Evolutionary conservation across 2,113 vertebrate genomes (phyloP).

Genomic region (Myotis davidii): DNA sequence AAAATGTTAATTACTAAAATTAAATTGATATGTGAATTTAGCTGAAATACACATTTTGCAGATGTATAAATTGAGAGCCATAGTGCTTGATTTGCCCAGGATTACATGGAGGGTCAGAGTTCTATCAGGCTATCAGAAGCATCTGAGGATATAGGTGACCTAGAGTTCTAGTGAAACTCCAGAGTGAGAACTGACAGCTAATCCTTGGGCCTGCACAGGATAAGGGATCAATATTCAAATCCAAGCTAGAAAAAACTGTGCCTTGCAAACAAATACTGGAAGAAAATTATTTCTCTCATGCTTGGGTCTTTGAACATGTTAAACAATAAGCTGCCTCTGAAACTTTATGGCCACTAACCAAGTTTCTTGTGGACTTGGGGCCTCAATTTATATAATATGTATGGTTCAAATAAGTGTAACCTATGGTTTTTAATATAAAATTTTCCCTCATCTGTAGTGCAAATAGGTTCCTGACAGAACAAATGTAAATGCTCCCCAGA

Average conservation of each 20-base stretch:
- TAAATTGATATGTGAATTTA: constrained; percentile 17
- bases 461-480: background rate
- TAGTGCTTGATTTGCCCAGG: background rate
- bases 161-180: background rate
- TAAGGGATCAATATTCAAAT: background rate
- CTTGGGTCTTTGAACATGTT: constrained; percentile 30
- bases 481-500: constrained; percentile 2
- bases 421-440: constrained; percentile 35
- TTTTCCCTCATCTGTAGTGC: background rate
- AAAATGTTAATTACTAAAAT: constrained; percentile 13
- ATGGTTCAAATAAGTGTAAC: background rate
- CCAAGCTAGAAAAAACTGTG: background rate
- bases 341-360: background rate
- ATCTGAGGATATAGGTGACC: background rate
- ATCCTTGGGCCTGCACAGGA: background rate
- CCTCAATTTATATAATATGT: background rate
- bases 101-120: background rate
- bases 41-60: background rate
- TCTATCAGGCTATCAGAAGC: background rate
- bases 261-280: background rate
- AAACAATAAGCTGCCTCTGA: background rate
- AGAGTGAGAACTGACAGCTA: background rate
- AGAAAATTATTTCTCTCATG: constrained; percentile 9
- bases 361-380: background rate
- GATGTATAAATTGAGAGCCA: background rate